Conservation (phyloP, 2,888 invertebrate species). For the Drosophila demipolita region DNA sequence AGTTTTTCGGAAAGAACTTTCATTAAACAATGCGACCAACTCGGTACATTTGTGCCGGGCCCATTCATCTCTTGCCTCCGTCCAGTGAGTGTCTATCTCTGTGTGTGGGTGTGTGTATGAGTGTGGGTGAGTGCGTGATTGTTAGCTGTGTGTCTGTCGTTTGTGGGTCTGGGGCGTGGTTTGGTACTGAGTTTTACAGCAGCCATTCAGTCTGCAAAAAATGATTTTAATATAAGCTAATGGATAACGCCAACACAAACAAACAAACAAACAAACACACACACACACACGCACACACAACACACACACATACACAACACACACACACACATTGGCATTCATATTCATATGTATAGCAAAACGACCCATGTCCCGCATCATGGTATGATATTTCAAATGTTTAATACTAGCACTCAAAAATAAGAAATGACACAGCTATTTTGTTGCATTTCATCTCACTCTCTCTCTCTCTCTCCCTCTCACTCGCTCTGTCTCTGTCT, state of each 20-base stretch:
- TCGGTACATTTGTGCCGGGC: constrained; percentile 67
- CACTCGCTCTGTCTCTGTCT: background rate
- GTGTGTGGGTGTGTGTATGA: constrained; percentile 9
- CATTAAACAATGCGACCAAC: constrained; percentile 78
- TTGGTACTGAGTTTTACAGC: constrained; percentile 44
- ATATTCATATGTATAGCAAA: constrained; percentile 23
- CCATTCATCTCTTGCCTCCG: constrained; percentile 57
- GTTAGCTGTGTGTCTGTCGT: constrained; percentile 46
- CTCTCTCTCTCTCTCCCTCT: background rate
- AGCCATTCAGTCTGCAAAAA: constrained; percentile 74
- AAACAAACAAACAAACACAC: constrained; percentile 33
- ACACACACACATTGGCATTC: constrained; percentile 13
- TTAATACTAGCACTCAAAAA: constrained; percentile 78
- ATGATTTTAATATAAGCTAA: constrained; percentile 81
- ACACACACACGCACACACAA: constrained; percentile 23
- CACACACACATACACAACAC: background rate
- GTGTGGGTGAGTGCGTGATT: constrained; percentile 43
- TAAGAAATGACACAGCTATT: constrained; percentile 75
- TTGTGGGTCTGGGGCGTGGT: constrained; percentile 43
- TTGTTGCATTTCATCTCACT: constrained; percentile 55
- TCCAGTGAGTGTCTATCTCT: constrained; percentile 30
- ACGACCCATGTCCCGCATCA: constrained; percentile 68
- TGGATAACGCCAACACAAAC: constrained; percentile 74
- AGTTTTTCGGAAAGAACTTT: constrained; percentile 79
- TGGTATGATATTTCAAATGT: constrained; percentile 80